Conservation (phyloP, 2,113 vertebrate species). For the Macaca mulatta region DNA sequence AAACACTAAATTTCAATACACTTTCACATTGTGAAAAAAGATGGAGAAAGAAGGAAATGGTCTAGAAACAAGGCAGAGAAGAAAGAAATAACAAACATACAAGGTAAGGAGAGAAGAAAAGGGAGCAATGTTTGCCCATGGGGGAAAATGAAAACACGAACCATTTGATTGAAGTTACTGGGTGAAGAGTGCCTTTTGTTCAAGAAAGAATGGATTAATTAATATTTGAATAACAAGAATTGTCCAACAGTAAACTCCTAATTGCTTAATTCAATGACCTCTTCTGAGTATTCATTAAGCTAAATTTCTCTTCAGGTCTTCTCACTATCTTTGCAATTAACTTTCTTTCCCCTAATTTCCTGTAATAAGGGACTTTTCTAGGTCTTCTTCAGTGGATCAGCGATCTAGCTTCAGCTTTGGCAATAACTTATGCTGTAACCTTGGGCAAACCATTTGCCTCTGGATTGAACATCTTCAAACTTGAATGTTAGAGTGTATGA, state of each 20-base stretch:
- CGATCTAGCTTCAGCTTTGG: not conserved
- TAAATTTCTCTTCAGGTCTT: not conserved
- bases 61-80: not conserved
- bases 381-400: not conserved
- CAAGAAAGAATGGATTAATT: not conserved
- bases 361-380: not conserved
- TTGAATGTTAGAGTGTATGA: not conserved
- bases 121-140: not conserved
- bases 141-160: not conserved
- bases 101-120: not conserved
- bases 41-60: not conserved
- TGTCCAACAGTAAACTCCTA: not conserved
- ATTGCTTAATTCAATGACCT: not conserved
- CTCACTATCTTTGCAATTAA: not conserved
- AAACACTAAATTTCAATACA: not conserved
- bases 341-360: not conserved
- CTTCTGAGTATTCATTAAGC: not conserved
- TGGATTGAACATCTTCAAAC: not conserved
- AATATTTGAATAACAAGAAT: not conserved
- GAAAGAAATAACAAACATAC: not conserved
- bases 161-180: not conserved
- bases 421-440: not conserved
- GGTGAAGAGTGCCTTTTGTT: not conserved
- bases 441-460: not conserved
- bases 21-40: not conserved